These are phyloP conservation scores for Leucoptera coffeella DNA, from an alignment of 2,888 invertebrate species.

Conservation along the genomic window DNA sequence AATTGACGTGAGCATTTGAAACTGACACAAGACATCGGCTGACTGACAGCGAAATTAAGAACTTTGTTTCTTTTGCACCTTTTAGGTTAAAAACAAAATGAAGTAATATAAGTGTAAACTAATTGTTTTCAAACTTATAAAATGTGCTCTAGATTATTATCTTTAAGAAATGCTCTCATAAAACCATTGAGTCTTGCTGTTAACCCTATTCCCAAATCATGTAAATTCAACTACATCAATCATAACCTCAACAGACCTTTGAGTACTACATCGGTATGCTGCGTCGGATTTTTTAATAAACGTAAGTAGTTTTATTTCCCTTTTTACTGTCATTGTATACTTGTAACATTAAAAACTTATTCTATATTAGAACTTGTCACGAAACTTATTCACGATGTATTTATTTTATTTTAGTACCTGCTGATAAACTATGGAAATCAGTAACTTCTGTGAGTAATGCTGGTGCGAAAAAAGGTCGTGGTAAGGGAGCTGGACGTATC, in stretches of 20 bases:
- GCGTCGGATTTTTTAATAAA: constrained; percentile 62
- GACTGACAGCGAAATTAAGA: no score
- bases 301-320: constrained; percentile 37
- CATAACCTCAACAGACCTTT: constrained; percentile 33
- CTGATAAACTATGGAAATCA: constrained; percentile 87
- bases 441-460: constrained; percentile 96
- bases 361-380: background rate
- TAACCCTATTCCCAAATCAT: constrained; percentile 15
- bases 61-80: no score
- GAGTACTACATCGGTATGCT: constrained; percentile 24
- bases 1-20: no score
- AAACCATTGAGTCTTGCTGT: constrained; percentile 17
- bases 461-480: constrained; percentile 89
- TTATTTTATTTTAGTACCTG: constrained; percentile 62
- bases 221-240: no score
- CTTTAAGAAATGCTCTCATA: constrained; percentile 16
- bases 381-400: background rate
- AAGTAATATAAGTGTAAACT: no score
- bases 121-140: no score
- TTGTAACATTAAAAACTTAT: no score
- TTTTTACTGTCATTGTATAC: no score
- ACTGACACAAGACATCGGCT: no score
- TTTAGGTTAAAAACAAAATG: no score
- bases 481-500: constrained; percentile 66
- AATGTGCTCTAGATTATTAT: constrained; percentile 27